Evolutionary conservation across 2,113 vertebrate genomes (phyloP), one percentile per base, ranked within the genome.

Genomic region (Tragulus kanchil): DNA sequence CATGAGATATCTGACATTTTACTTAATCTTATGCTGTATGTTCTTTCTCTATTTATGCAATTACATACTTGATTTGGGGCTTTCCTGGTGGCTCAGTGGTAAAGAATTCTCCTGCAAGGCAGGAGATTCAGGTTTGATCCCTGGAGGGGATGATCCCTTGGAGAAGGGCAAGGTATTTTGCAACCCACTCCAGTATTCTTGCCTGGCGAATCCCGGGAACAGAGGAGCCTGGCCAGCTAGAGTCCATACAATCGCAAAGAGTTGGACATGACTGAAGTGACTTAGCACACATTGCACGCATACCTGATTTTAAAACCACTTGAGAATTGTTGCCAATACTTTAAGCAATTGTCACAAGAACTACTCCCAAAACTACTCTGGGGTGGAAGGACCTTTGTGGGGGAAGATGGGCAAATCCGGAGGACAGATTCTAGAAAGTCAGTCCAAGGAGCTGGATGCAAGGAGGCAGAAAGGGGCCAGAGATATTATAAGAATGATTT

Each of bases 1-100:
- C n/a, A 45, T 67, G 65, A 82, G 48, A 36, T 85, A 31, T 61
- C 95, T 90, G 36, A 12, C 56, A 65, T 88, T 90, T 93, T 75
- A 61, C 48, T 75, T 64, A n/a, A 90, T 59, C 90, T 67, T 85
- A 25, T 64, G 36, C 10, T 54, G 6, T 23, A 26, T 58, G 1
- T 58, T 88, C 15, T 36, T 67, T 73, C 94, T 69, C 45, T 82
- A 28, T n/a, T 91, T 81, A 54, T 50, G n/a, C 26, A 50, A 67
- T 26, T 58, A 42, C 45, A 15, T 23, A 26, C n/a, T 93, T 90
- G 36, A 73, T 73, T 73, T 73, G 42, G 69, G 69, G 23, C 36
- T 73, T 73, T 36, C 21, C 21, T 73, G 36, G 11, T 73, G 69
- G 21, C 42, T 73, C 25, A 73, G 69, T 21, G 36, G 25, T 73